These are phyloP conservation scores for Cephalotes varians DNA, from an alignment of 2,888 invertebrate species.

Conservation along the genomic window DNA sequence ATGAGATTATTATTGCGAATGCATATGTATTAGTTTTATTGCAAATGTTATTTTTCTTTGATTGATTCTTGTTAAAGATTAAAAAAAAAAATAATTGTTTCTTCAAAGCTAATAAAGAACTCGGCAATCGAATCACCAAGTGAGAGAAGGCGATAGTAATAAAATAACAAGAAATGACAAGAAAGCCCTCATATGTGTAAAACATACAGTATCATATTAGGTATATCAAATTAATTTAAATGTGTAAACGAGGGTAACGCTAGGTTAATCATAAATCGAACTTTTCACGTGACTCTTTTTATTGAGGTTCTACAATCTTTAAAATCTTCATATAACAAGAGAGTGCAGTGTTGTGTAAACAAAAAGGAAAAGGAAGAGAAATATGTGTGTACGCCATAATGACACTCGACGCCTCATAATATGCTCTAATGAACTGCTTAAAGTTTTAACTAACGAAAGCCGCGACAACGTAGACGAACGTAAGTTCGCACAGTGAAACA, in stretches of 20 bases:
- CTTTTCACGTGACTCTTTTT: slow-evolving; percentile 57
- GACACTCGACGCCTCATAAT: slow-evolving; percentile 56
- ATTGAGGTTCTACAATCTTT: slow-evolving; percentile 61
- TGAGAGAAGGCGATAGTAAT: slow-evolving; percentile 42
- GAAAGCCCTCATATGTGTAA: slow-evolving; percentile 46
- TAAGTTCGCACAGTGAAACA: slow-evolving; percentile 52
- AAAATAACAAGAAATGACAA: slow-evolving; percentile 48
- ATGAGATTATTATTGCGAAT: slow-evolving; percentile 18
- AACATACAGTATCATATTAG: slow-evolving; percentile 57
- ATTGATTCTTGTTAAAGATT: slow-evolving; percentile 42
- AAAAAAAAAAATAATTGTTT: slow-evolving; percentile 13
- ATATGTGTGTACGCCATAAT: slow-evolving; percentile 68
- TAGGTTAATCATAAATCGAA: slow-evolving; percentile 58
- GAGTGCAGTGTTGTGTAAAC: slow-evolving; percentile 67
- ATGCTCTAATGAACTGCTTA: slow-evolving; percentile 56
- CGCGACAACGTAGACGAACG: slow-evolving; percentile 31
- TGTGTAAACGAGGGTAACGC: slow-evolving; percentile 58
- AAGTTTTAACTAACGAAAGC: slow-evolving; percentile 54
- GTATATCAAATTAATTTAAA: slow-evolving; percentile 67
- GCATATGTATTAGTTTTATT: slow-evolving; percentile 44
- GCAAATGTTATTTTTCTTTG: slow-evolving; percentile 24
- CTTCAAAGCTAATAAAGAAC: slow-evolving; percentile 72
- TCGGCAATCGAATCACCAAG: slow-evolving; percentile 68
- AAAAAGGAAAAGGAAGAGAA: slow-evolving; percentile 40
- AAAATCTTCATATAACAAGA: slow-evolving; percentile 56